These are phyloP conservation scores for Brachypterus glaber DNA, from an alignment of 2,888 invertebrate genomes.

Conservation along the genomic window DNA sequence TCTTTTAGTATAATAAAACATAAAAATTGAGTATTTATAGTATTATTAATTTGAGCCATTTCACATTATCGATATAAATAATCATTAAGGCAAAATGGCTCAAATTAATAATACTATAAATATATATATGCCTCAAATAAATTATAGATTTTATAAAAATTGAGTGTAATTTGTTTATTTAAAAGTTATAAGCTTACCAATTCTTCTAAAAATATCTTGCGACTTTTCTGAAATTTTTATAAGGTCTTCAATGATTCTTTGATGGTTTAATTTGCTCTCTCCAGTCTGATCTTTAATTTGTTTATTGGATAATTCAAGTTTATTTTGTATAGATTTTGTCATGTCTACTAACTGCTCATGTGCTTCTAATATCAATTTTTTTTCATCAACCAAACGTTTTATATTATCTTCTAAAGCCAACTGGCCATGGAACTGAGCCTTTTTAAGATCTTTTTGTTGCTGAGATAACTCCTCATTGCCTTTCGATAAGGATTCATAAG, in stretches of 20 bases:
- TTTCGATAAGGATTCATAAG: slow-evolving; percentile 28
- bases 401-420: slow-evolving; percentile 47
- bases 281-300: slow-evolving; percentile 43
- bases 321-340: slow-evolving; percentile 46
- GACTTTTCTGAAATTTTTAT: slow-evolving; percentile 46
- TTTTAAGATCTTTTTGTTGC: slow-evolving; percentile 46
- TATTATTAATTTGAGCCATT: no score
- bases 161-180: no score
- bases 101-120: no score
- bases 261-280: slow-evolving; percentile 44
- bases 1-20: no score
- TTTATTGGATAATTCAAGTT: slow-evolving; percentile 45
- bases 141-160: no score
- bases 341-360: slow-evolving; percentile 47
- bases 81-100: no score
- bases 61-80: no score
- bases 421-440: slow-evolving; percentile 43
- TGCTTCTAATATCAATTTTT: slow-evolving; percentile 49
- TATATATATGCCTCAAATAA: no score
- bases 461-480: slow-evolving; percentile 27
- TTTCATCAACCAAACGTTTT: slow-evolving; percentile 48
- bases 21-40: no score
- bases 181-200: slow-evolving; percentile 45
- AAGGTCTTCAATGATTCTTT: slow-evolving; percentile 47
- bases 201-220: slow-evolving; percentile 46